These are phyloP conservation scores for Scomberomorus guttatus DNA, from an alignment of 2,797 vertebrate species.

Conservation along the genomic window DNA sequence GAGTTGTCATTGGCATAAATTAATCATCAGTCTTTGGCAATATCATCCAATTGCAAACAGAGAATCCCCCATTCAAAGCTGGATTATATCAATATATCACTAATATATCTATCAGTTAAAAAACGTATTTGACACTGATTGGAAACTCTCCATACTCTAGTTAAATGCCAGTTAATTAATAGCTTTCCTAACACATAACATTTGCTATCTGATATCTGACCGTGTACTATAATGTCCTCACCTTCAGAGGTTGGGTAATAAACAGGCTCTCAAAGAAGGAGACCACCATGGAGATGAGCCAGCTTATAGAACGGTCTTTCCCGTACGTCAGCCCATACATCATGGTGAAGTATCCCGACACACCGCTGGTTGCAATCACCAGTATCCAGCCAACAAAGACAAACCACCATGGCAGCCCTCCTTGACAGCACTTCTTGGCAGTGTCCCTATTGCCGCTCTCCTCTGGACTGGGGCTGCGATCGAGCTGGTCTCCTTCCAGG, in stretches of 20 bases:
- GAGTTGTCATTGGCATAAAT: neutral
- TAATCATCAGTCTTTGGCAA: neutral
- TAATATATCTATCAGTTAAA: neutral
- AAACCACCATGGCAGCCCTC: slow-evolving; percentile 95
- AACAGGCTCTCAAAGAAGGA: slow-evolving; percentile 96
- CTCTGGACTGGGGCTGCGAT: slow-evolving; percentile 72
- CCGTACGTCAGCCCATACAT: slow-evolving; percentile 95
- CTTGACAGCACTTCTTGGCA: slow-evolving; percentile 76
- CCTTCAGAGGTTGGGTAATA: slow-evolving; percentile 95
- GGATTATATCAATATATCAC: neutral
- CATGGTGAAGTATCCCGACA: slow-evolving; percentile 95
- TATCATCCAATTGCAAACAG: neutral
- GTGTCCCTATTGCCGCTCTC: slow-evolving; percentile 55
- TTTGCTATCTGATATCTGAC: neutral
- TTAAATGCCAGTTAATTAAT: neutral
- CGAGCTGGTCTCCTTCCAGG: slow-evolving; percentile 66
- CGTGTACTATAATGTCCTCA: slow-evolving; percentile 69
- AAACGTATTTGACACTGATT: neutral
- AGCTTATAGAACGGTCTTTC: slow-evolving; percentile 93
- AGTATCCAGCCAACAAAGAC: slow-evolving; percentile 93
- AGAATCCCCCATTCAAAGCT: neutral
- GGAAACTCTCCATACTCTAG: neutral
- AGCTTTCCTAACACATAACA: neutral
- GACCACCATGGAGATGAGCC: slow-evolving; percentile 95
- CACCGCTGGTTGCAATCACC: slow-evolving; percentile 88